Percentiles rank a stretch among this genome's conserved stretches.
Conservation (phyloP, 1,140 invertebrate genomes). For the Drosophila ohnishii region DNA sequence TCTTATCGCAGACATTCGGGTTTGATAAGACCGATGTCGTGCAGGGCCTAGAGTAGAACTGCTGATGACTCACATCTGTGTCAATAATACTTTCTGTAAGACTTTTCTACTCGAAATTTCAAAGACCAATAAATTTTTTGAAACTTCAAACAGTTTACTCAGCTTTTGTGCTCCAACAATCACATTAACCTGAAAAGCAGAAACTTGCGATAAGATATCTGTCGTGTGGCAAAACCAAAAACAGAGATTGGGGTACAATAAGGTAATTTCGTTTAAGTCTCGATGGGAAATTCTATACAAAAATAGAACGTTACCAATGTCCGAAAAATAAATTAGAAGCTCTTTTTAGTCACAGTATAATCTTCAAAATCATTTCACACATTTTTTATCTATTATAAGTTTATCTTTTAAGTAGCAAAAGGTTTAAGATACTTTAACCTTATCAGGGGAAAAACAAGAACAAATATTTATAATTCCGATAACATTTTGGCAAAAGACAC, state of each 20-base stretch:
- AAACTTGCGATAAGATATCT: background rate
- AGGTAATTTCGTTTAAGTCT: background rate
- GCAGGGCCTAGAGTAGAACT: background rate
- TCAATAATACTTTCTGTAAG: background rate
- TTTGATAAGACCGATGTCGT: constrained; percentile 11
- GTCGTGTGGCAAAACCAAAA: constrained; percentile 1
- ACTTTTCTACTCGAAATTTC: constrained; percentile 35
- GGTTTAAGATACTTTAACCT: background rate
- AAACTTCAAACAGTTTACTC: constrained; percentile 16
- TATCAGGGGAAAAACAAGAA: constrained; percentile 8
- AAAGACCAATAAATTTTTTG: constrained; percentile 7
- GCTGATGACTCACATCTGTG: constrained; percentile 13
- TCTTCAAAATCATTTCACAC: background rate
- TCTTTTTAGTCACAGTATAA: background rate
- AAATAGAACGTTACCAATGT: background rate
- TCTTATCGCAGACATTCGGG: constrained; percentile 18
- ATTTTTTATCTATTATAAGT: background rate
- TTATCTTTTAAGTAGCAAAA: constrained; percentile 6
- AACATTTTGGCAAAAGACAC: constrained; percentile 9
- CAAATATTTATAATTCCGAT: constrained; percentile 15
- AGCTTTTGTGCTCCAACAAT: constrained; percentile 6
- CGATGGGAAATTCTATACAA: background rate
- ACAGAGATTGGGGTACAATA: background rate
- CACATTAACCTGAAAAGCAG: no score
- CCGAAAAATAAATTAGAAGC: background rate